These are phyloP conservation scores for Molorchus minor DNA, from an alignment of 2,888 invertebrate genomes.

Conservation along the genomic window DNA sequence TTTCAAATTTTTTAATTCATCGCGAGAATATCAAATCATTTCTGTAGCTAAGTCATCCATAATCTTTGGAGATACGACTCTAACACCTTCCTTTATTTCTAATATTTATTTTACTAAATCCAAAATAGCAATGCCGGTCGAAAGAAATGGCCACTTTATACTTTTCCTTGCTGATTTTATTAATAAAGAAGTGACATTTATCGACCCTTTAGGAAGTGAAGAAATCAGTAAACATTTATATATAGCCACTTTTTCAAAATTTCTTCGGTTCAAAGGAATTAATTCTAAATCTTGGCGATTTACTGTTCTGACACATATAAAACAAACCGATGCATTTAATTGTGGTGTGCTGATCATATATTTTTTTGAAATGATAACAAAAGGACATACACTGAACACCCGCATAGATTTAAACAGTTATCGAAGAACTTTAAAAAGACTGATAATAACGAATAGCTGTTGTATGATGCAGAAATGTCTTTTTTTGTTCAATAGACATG, in stretches of 20 bases:
- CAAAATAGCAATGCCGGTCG: neutral
- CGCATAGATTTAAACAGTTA: neutral
- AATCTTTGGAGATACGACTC: conserved; percentile 2
- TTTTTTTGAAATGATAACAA: conserved; percentile 1
- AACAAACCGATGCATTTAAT: conserved; percentile 8
- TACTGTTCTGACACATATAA: neutral
- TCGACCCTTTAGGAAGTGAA: conserved; percentile 6
- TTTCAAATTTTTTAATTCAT: conserved; percentile 8
- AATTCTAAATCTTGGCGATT: neutral
- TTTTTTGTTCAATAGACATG: neutral
- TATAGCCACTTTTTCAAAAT: neutral
- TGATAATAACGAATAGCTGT: neutral
- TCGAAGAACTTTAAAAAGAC: neutral
- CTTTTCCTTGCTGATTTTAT: neutral
- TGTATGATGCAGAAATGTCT: neutral
- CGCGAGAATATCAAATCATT: neutral
- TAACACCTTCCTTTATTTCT: neutral
- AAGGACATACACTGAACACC: neutral
- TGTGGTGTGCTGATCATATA: conserved; percentile 8
- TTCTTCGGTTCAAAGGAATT: neutral
- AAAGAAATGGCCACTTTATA: conserved; percentile 1
- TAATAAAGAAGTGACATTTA: conserved; percentile 2
- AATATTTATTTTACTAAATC: conserved; percentile 1
- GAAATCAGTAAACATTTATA: neutral
- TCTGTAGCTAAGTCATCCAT: neutral